Base-by-base conservation (phyloP, 2,113 vertebrate species). In the Oxygymnocypris stewartii region DNA sequence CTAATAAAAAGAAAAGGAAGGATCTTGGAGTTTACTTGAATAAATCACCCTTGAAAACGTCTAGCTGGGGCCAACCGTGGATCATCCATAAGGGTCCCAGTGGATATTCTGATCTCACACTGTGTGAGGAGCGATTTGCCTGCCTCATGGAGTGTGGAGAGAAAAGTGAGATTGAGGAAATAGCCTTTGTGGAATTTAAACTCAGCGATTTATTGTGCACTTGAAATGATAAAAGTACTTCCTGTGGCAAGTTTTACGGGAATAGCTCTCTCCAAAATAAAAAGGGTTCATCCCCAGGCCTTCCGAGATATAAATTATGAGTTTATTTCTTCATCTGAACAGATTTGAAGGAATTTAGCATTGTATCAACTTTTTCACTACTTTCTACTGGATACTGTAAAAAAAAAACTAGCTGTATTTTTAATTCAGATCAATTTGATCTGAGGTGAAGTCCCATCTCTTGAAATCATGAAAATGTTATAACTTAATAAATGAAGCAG, bases 121-220 rank as follows among this genome's bases (percentile, higher is more conserved):
- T 92, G 31, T 94, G 93, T n/a, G 94, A 94, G 0, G 94, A 96
- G 6, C n/a, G 91, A 6, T 97, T 99, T 1, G 96, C 93, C 0
- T 98, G 98, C 89, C 85, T 99, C 88, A 95, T 97, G 87, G 98
- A 99, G 90, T 94, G 97, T 13, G 98, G 97, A 1, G 89, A 90
- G 28, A 88, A 92, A 16, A 94, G 92, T 49, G 94, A 95, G 88
- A 86, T 92, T 0, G 94, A 95, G 88, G 92, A 94, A 88, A 95
- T 95, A 40, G 93, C 93, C 4, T 95, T 95, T 59, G 61, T 94
- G 87, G 91, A 92, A 20, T 95, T 95, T 82, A 90, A 88, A 40
- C 92, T 94, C 3, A 85, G 85, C 76, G 93, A 95, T 74, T 88
- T 95, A 86, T 90, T 92, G 90, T 92, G 93, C 79, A 89, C 89